Conservation (phyloP, 2,113 vertebrate genomes). For the Chinchilla lanigera region DNA sequence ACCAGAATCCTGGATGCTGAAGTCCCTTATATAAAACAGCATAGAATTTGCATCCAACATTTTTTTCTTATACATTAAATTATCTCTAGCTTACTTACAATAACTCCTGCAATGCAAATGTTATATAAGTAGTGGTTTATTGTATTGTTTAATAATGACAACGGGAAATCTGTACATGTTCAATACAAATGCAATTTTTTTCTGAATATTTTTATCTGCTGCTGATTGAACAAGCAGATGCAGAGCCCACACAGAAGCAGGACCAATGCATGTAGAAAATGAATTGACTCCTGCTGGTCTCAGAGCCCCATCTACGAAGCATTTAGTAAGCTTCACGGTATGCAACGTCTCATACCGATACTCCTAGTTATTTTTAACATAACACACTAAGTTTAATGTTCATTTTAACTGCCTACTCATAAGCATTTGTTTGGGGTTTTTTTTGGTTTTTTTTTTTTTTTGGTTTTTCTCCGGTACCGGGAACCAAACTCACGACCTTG, state of each 20-base stretch:
- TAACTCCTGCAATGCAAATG: background rate
- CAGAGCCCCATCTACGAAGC: background rate
- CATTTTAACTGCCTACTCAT: conserved; percentile 39
- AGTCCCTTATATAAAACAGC: background rate
- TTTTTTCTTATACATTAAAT: background rate
- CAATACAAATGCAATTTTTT: background rate
- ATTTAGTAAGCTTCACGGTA: background rate
- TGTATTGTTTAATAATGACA: background rate
- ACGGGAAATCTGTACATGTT: background rate
- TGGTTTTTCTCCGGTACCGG: too few species aligned
- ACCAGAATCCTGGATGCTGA: background rate
- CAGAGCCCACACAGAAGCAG: background rate
- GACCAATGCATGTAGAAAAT: background rate
- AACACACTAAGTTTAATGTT: conserved; percentile 58
- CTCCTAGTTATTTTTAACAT: conserved; percentile 49
- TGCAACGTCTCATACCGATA: background rate
- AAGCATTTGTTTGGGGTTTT: conserved; percentile 38
- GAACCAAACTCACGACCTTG: too few species aligned
- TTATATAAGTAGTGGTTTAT: background rate
- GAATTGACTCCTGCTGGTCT: background rate
- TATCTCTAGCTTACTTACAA: background rate
- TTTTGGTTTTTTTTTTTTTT: too few species aligned
- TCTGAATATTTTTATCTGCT: background rate
- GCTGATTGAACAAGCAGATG: background rate
- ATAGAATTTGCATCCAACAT: background rate